A percentile compares a stretch with the other conserved stretches of the same genome.
phyloP scores from a whole-genome alignment of 2,888 invertebrate species.

The Notodonta ziczac region DNA sequence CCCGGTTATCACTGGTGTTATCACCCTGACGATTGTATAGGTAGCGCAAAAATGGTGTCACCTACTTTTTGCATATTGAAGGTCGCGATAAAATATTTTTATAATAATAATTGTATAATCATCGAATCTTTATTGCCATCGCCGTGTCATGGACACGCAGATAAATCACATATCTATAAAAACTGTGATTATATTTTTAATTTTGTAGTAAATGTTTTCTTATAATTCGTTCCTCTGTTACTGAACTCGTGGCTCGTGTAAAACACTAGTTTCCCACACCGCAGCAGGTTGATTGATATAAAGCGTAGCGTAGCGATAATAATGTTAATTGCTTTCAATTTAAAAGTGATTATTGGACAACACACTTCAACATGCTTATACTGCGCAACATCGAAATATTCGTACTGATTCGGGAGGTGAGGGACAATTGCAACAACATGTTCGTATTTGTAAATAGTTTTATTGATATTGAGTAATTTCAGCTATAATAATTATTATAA shows the following conservation, averaged over 20 bases:
- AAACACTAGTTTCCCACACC: neutral
- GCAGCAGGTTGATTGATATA: neutral
- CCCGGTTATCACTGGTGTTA: conserved; percentile 54
- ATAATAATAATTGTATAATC: conserved; percentile 61
- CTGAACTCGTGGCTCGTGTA: neutral
- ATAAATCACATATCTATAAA: conserved; percentile 37
- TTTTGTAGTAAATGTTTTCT: conserved; percentile 6
- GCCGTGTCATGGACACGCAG: conserved; percentile 68
- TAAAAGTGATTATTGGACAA: conserved; percentile 32
- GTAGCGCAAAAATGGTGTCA: conserved; percentile 67
- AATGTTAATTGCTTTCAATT: neutral
- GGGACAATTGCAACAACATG: conserved; percentile 12
- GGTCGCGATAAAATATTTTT: conserved; percentile 68
- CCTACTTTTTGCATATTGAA: conserved; percentile 77
- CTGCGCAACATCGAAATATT: conserved; percentile 26
- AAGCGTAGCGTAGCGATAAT: neutral
- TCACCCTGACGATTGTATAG: conserved; percentile 51
- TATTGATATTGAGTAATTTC: no score
- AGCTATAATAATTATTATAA: no score
- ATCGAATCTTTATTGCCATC: conserved; percentile 59
- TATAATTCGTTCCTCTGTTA: neutral
- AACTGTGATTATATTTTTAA: conserved; percentile 8
- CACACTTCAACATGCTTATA: conserved; percentile 14
- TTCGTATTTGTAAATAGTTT: neutral
- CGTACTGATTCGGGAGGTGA: conserved; percentile 18